Conservation (phyloP, 2,888 invertebrate genomes). For the Hirtodrosophila confusa region DNA sequence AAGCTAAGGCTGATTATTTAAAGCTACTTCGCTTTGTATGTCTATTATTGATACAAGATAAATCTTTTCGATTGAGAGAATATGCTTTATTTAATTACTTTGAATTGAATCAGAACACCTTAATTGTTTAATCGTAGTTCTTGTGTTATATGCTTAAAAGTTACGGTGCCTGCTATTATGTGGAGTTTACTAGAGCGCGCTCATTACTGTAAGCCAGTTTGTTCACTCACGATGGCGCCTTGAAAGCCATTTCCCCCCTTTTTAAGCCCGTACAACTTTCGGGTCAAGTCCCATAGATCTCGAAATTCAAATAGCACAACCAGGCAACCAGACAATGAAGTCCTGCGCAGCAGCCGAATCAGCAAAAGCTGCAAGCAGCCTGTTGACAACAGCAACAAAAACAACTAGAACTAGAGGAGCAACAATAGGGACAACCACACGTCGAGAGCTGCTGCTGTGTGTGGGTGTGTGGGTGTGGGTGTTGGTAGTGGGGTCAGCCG, state of each 20-base stretch:
- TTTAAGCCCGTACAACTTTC: conserved; percentile 36
- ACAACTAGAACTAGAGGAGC: conserved; percentile 34
- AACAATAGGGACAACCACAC: conserved; percentile 64
- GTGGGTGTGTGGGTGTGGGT: background rate
- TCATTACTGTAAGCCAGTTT: background rate
- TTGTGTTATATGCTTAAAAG: too few relatives aligned
- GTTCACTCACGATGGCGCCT: background rate
- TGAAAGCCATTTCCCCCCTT: conserved; percentile 1
- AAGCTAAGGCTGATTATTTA: too few relatives aligned
- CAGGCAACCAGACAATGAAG: conserved; percentile 67
- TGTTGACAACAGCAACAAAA: conserved; percentile 56
- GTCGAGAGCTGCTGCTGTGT: conserved; percentile 51
- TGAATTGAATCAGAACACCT: too few relatives aligned
- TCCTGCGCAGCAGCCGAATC: conserved; percentile 59
- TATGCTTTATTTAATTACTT: too few relatives aligned
- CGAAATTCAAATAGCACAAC: conserved; percentile 51
- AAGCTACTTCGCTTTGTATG: too few relatives aligned
- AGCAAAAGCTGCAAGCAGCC: conserved; percentile 60
- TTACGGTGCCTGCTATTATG: too few relatives aligned
- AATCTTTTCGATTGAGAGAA: too few relatives aligned
- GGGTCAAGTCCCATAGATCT: conserved; percentile 53
- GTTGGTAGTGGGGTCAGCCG: conserved; percentile 39
- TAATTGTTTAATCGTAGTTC: too few relatives aligned
- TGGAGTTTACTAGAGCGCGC: too few relatives aligned
- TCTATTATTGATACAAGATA: too few relatives aligned